Conservation (phyloP, 53 echinoderm and acorn worm species). For the Antedon mediterranea region DNA sequence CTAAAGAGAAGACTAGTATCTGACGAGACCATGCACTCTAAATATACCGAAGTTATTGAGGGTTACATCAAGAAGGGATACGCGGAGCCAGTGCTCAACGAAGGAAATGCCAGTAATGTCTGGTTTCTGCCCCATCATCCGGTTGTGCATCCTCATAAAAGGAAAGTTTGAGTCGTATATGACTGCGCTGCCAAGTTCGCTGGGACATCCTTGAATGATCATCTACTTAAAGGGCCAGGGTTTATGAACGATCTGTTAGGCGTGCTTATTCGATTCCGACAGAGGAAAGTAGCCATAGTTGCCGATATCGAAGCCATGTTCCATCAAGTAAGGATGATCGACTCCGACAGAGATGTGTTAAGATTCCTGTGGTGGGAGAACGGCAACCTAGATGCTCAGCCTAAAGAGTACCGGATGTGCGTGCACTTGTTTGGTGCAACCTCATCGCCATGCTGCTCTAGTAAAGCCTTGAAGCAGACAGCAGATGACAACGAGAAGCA, state of each 20-base stretch:
- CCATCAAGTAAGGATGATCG: neutral
- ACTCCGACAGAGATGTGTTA: neutral
- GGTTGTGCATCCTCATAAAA: constrained; percentile 14
- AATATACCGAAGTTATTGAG: constrained; percentile 16
- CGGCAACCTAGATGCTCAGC: neutral
- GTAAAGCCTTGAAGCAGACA: neutral
- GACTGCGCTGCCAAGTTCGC: constrained; percentile 13
- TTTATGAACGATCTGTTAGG: neutral
- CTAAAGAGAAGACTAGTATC: constrained; percentile 13
- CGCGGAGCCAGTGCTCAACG: constrained; percentile 3
- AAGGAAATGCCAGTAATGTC: constrained; percentile 6
- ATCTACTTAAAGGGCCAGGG: neutral
- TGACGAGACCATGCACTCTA: constrained; percentile 8
- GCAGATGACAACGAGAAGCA: neutral
- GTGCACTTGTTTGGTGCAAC: neutral
- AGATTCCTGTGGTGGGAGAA: constrained; percentile 4
- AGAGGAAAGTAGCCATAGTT: neutral
- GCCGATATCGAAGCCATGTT: constrained; percentile 2
- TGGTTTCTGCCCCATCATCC: constrained; percentile 26
- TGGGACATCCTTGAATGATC: constrained; percentile 16
- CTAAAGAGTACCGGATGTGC: constrained; percentile 2
- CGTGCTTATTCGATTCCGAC: neutral
- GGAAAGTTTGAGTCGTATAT: constrained; percentile 13
- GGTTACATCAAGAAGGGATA: constrained; percentile 16
- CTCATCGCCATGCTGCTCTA: neutral